These are phyloP conservation scores for Imbricaverruca yamaguchii DNA, from an alignment of 2,888 invertebrate genomes.

Conservation along the genomic window DNA sequence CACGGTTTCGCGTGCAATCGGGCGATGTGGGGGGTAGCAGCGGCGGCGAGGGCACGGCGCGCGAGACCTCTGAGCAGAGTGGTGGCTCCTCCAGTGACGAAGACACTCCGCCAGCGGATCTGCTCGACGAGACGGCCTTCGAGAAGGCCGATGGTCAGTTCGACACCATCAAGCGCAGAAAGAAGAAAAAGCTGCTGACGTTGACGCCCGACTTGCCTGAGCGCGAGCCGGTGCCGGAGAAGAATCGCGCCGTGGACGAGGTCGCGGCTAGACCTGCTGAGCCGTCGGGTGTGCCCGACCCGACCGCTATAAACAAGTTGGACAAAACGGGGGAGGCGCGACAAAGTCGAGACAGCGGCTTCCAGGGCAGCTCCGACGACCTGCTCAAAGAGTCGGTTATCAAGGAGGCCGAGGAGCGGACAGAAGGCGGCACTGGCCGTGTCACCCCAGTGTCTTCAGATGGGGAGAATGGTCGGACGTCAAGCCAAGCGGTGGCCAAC, in stretches of 20 bases:
- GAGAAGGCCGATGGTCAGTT: constrained; percentile 23
- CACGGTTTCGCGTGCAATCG: constrained; percentile 29
- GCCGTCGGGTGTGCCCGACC: neutral
- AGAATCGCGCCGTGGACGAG: neutral
- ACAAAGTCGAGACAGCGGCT: constrained; percentile 79
- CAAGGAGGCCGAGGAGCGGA: constrained; percentile 43
- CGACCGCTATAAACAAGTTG: neutral
- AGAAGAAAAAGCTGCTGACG: constrained; percentile 57
- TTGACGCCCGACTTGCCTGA: neutral
- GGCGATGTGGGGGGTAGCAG: constrained; percentile 18
- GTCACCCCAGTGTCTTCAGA: neutral
- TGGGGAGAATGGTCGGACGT: neutral
- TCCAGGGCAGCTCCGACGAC: constrained; percentile 81
- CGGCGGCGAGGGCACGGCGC: neutral
- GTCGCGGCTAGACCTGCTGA: neutral
- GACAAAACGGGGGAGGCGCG: constrained; percentile 37
- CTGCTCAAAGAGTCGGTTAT: constrained; percentile 48
- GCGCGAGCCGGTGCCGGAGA: neutral
- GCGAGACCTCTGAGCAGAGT: neutral
- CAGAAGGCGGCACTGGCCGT: neutral
- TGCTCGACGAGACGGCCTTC: neutral
- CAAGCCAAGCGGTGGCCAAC: neutral
- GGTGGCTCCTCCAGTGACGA: constrained; percentile 27
- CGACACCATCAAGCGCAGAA: constrained; percentile 75
- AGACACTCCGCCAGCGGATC: neutral